A percentile compares a stretch with the other conserved stretches of the same genome.
Evolutionary conservation across 2,797 vertebrate species (phyloP).

Genomic region (Champsocephalus gunnari): DNA sequence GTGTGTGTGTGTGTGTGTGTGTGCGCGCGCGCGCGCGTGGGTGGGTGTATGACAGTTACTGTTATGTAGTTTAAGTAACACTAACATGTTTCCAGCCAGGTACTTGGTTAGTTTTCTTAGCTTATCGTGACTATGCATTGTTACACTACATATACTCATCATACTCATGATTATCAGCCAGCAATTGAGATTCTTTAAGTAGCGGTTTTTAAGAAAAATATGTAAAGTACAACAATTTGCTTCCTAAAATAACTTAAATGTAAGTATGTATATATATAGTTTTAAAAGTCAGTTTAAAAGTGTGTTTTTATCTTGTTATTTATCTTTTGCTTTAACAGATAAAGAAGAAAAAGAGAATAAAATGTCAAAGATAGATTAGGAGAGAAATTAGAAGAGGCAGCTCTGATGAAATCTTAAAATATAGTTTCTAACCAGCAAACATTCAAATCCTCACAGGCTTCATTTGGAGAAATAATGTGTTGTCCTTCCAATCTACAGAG

Average conservation of each 20-base stretch:
- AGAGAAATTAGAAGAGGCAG: conserved; percentile 4
- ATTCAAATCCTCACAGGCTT: conserved; percentile 17
- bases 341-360: conserved; percentile 4
- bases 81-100: not conserved
- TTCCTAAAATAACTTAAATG: conserved; percentile 6
- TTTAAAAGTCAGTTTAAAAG: not conserved
- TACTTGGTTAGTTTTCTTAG: not conserved
- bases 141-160: not conserved
- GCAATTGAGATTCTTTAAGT: not conserved
- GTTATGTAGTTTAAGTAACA: not conserved
- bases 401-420: not conserved
- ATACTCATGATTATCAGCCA: not conserved
- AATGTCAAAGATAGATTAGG: conserved; percentile 4
- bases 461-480: conserved; percentile 47
- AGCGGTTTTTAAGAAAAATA: not conserved
- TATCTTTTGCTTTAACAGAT: conserved; percentile 13
- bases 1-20: not conserved
- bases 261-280: conserved; percentile 1
- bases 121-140: not conserved
- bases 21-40: too few species aligned
- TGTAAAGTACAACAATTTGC: not conserved
- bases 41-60: not conserved
- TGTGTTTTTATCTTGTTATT: not conserved
- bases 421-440: not conserved
- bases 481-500: conserved; percentile 79